A percentile compares a stretch with the other conserved stretches of the same genome.
phyloP scores from a whole-genome alignment of 1,140 invertebrate species.

The Eciton burchellii region DNA sequence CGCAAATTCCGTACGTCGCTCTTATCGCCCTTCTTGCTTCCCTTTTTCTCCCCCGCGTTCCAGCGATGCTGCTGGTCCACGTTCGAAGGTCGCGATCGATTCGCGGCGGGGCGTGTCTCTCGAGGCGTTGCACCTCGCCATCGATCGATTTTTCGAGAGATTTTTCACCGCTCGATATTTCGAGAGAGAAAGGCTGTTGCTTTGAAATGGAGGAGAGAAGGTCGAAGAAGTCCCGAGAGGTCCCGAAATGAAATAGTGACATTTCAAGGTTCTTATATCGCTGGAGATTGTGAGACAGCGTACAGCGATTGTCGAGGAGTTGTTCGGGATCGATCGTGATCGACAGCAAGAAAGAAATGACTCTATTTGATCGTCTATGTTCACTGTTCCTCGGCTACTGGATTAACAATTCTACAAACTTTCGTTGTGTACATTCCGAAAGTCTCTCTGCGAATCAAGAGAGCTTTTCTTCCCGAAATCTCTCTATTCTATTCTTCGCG shows the following conservation, averaged over 20 bases:
- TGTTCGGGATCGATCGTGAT: slow-evolving; percentile 33
- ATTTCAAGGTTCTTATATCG: slow-evolving; percentile 44
- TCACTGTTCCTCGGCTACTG: slow-evolving; percentile 26
- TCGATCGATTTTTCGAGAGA: slow-evolving; percentile 39
- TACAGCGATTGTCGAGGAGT: slow-evolving; percentile 13
- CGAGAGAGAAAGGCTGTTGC: slow-evolving; percentile 6
- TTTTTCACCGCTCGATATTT: slow-evolving; percentile 38
- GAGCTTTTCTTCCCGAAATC: no score
- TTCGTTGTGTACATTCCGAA: no score
- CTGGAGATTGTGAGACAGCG: not conserved
- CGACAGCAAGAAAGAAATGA: slow-evolving; percentile 5
- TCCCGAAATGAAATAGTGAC: slow-evolving; percentile 20
- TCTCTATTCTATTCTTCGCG: no score
- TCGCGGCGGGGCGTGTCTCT: slow-evolving; percentile 50
- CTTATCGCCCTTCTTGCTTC: not conserved
- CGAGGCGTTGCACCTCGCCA: not conserved
- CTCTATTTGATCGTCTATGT: not conserved
- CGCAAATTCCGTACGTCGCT: slow-evolving; percentile 26
- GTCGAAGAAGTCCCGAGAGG: not conserved
- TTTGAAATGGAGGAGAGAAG: slow-evolving; percentile 3
- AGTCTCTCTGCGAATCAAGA: no score
- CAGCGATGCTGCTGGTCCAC: not conserved
- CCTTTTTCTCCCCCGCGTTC: not conserved
- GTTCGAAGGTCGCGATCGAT: slow-evolving; percentile 60
- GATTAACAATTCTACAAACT: no score